Evolutionary conservation across 2,113 vertebrate genomes (phyloP).

Genomic region (Laticauda colubrina): DNA sequence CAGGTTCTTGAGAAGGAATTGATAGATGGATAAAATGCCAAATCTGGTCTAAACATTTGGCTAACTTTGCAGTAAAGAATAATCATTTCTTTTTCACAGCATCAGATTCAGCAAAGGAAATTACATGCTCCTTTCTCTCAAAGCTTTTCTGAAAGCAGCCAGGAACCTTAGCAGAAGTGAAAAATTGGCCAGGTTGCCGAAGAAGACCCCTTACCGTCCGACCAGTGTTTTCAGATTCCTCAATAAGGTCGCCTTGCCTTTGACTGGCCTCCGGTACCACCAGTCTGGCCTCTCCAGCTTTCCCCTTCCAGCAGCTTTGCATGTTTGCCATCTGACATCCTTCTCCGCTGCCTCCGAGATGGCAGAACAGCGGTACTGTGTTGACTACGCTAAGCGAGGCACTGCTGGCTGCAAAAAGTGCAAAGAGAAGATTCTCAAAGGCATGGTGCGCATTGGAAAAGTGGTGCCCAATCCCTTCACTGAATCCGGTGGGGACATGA

Average conservation of each 20-base stretch:
- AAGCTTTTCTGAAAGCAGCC: conserved; percentile 37
- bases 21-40: neutral
- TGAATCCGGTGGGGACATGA: conserved; percentile 96
- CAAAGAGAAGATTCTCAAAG: conserved; percentile 96
- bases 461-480: conserved; percentile 96
- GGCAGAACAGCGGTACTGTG: conserved; percentile 91
- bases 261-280: neutral
- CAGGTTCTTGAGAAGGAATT: neutral
- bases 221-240: neutral
- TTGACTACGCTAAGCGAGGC: conserved; percentile 95
- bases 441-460: conserved; percentile 90
- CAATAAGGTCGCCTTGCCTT: neutral
- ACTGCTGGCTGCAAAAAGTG: conserved; percentile 97
- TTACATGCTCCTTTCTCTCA: conserved; percentile 61
- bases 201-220: neutral
- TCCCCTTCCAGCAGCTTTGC: neutral
- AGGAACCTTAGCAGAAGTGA: conserved; percentile 28
- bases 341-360: conserved; percentile 66
- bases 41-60: neutral
- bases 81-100: neutral
- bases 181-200: neutral
- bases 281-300: neutral
- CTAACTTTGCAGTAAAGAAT: neutral
- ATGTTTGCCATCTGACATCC: neutral
- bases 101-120: rapidly evolving